Evolutionary conservation across 2,888 invertebrate species (phyloP).

Genomic region (Artemia sinica): DNA sequence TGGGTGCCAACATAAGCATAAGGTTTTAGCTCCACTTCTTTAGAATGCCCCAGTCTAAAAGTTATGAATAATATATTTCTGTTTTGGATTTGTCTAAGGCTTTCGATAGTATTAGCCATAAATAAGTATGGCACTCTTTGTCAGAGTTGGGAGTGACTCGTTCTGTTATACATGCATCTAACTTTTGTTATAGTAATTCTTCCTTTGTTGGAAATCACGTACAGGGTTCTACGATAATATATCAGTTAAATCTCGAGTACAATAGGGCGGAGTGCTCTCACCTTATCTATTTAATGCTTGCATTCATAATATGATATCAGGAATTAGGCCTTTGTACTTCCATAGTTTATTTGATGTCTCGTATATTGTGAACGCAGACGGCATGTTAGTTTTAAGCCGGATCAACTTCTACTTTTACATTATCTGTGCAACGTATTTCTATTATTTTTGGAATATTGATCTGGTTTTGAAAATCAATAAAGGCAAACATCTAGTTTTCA

Average conservation of each 20-base stretch:
- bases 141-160: too few species aligned
- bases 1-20: too few species aligned
- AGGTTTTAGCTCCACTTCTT: too few species aligned
- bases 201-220: neutral
- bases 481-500: neutral
- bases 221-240: neutral
- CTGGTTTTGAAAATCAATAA: neutral
- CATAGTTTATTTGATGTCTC: neutral
- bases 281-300: constrained; percentile 3
- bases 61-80: too few species aligned
- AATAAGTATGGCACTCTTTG: too few species aligned
- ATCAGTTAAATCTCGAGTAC: neutral
- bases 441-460: neutral
- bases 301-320: neutral
- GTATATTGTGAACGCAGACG: neutral
- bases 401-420: neutral
- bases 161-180: too few species aligned
- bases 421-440: neutral
- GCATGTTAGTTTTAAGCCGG: neutral
- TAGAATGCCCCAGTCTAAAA: too few species aligned
- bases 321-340: neutral
- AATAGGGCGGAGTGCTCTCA: neutral
- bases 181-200: neutral
- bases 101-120: too few species aligned
- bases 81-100: too few species aligned